Percentiles rank a stretch among this genome's conserved stretches.
Evolutionary conservation across 2,888 invertebrate genomes (phyloP).

Genomic region (Dusona sp.): DNA sequence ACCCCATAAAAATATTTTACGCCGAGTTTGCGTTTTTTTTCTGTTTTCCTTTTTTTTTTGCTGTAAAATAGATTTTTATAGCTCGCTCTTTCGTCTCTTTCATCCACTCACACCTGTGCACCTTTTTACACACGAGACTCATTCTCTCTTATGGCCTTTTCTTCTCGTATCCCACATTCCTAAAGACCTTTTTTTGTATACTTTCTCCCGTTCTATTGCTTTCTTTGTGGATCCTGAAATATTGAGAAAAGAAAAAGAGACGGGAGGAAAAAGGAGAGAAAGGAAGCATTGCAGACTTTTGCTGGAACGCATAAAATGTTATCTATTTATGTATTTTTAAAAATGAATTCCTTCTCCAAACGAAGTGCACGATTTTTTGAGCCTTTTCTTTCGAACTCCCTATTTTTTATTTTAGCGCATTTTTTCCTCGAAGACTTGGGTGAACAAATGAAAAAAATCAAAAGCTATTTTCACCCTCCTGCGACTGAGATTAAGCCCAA

Average conservation of each 20-base stretch:
- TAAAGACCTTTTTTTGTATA: slow-evolving; percentile 10
- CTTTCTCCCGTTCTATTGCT: slow-evolving; percentile 8
- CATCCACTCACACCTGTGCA: not conserved
- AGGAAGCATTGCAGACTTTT: slow-evolving; percentile 13
- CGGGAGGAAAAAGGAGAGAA: no score
- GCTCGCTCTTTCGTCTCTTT: slow-evolving; percentile 56
- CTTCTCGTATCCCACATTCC: slow-evolving; percentile 40
- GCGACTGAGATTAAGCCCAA: not conserved
- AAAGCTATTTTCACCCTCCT: not conserved
- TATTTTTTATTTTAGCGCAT: not conserved
- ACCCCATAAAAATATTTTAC: slow-evolving; percentile 65
- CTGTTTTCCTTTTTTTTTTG: slow-evolving; percentile 30
- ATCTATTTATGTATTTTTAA: not conserved
- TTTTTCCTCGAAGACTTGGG: not conserved
- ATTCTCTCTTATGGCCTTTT: slow-evolving; percentile 21
- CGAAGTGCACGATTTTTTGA: not conserved
- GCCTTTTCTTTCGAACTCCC: not conserved
- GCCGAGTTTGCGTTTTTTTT: slow-evolving; percentile 49
- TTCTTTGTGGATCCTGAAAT: slow-evolving; percentile 24
- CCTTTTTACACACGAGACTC: slow-evolving; percentile 18
- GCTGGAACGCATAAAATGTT: slow-evolving; percentile 33
- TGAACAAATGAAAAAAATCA: not conserved
- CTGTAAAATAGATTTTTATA: slow-evolving; percentile 66
- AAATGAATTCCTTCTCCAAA: not conserved
- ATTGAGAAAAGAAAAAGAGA: not conserved